Percentiles rank a stretch among this genome's conserved stretches.
phyloP scores from a whole-genome alignment of 30 jellyfish, hydroid and myxozoan genomes.

The Calvadosia cruxmelitensis region DNA sequence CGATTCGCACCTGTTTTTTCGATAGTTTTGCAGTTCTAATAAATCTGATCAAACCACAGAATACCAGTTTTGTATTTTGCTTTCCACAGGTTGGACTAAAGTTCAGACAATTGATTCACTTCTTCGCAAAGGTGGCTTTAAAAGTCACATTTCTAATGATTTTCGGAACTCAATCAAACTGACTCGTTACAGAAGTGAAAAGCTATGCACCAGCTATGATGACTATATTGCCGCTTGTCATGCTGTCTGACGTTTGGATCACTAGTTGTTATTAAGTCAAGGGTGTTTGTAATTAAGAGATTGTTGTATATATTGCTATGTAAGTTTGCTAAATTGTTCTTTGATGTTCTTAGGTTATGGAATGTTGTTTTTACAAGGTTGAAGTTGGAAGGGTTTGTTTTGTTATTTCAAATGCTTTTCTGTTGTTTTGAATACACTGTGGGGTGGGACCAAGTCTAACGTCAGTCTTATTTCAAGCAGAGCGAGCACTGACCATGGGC shows the following conservation, averaged over 20 bases:
- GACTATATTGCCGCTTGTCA: constrained; percentile 61
- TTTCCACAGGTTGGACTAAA: constrained; percentile 70
- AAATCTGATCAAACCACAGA: no score
- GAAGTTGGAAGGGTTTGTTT: not conserved
- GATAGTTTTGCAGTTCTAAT: no score
- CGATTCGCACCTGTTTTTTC: not conserved
- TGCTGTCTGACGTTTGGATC: not conserved
- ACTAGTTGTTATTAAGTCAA: no score
- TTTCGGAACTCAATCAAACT: constrained; percentile 86
- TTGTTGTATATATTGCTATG: not conserved
- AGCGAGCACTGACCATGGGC: no score
- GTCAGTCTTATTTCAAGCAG: no score
- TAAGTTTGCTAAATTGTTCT: not conserved
- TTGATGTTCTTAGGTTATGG: not conserved
- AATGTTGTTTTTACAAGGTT: not conserved
- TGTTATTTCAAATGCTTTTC: no score
- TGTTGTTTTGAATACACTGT: no score
- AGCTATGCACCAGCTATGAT: constrained; percentile 73
- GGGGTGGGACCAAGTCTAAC: no score
- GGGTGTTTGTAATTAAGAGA: no score
- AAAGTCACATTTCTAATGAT: constrained; percentile 80
- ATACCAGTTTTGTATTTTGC: no score
- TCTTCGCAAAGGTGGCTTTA: constrained; percentile 89
- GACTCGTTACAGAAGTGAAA: constrained; percentile 96
- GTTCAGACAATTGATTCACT: constrained; percentile 85